Base-by-base conservation (phyloP, 2,113 vertebrate species). In the Prunella fulvescens region DNA sequence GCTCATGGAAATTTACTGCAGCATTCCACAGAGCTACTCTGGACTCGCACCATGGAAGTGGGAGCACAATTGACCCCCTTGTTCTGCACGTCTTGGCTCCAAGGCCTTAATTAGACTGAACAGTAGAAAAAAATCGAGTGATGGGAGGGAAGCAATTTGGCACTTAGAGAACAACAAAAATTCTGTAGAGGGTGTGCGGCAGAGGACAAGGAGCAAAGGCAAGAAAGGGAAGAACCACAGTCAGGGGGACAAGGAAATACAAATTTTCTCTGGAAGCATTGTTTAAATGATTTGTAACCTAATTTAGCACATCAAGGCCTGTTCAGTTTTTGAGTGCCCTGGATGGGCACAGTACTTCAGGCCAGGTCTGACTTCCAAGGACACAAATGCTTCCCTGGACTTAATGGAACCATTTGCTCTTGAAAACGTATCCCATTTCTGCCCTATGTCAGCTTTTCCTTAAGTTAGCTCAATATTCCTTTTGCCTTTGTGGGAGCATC, bases 21-120 rank as follows among this genome's bases (percentile, higher is more conserved):
- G 71, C 19, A 19, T 42, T 83, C 80, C 18, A 2, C 1, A 44
- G 69, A 82, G 69, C 7, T 11, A 20, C 78, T 81, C 69, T 2
- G 5, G 40, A 40, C 90, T 92, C 15, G 9, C 74, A 33, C 54
- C 86, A 62, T 29, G 92, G 15, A 26, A 80, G 76, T 33, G 67
- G 93, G 86, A 95, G 86, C 92, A 93, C 85, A 93, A 92, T 25
- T 83, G 84, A 64, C 69, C 76, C 88, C 73, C 95, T 86, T 94
- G 89, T 90, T 93, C 88, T 69, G 80, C 67, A 81, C 4, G 16
- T 64, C 71, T 81, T 78, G 44, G 80, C 94, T 93, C 88, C 14
- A 2, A 73, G 76, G 91, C 39, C 83, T 25, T 77, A 51, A 93
- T 94, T 74, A 48, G 37, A 67, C 74, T 22, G 54, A 80, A 14